Conservation (phyloP, 92 coral and sea anemone species). For the Umimayanthus kanabou region DNA sequence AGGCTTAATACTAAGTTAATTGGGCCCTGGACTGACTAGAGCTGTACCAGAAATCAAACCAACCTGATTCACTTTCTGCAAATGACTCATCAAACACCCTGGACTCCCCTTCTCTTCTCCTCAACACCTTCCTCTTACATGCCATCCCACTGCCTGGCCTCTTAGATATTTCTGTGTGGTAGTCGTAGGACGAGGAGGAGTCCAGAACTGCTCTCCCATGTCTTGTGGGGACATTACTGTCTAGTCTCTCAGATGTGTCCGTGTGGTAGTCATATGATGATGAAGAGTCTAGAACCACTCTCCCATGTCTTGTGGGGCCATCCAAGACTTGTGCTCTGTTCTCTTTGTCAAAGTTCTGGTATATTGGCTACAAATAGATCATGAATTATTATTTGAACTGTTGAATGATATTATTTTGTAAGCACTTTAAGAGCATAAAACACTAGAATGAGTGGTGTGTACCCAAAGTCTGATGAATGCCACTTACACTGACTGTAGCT, state of each 20-base stretch:
- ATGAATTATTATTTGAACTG: not conserved
- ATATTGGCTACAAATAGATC: not conserved
- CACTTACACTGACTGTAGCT: no score
- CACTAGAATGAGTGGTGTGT: no score
- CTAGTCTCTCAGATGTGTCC: slow-evolving; percentile 40
- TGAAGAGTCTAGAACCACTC: slow-evolving; percentile 45
- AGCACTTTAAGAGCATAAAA: no score
- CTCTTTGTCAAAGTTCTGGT: slow-evolving; percentile 29
- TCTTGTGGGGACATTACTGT: no score
- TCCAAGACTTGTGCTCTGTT: slow-evolving; percentile 1
- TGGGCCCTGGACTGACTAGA: no score
- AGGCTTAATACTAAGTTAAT: no score
- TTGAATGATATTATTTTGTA: not conserved
- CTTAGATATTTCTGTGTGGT: slow-evolving; percentile 29
- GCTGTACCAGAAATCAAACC: not conserved
- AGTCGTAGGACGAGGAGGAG: slow-evolving; percentile 58
- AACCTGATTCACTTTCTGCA: slow-evolving; percentile 84
- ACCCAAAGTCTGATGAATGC: no score
- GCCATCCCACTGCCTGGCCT: slow-evolving; percentile 57
- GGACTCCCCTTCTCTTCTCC: slow-evolving; percentile 82
- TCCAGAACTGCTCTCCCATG: slow-evolving; percentile 45
- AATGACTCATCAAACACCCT: slow-evolving; percentile 98
- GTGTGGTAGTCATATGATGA: slow-evolving; percentile 54
- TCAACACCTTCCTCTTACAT: slow-evolving; percentile 84
- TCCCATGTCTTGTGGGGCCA: slow-evolving; percentile 32